Evolutionary conservation across 2,113 vertebrate genomes (phyloP).

Genomic region (Coracopsis vasa): DNA sequence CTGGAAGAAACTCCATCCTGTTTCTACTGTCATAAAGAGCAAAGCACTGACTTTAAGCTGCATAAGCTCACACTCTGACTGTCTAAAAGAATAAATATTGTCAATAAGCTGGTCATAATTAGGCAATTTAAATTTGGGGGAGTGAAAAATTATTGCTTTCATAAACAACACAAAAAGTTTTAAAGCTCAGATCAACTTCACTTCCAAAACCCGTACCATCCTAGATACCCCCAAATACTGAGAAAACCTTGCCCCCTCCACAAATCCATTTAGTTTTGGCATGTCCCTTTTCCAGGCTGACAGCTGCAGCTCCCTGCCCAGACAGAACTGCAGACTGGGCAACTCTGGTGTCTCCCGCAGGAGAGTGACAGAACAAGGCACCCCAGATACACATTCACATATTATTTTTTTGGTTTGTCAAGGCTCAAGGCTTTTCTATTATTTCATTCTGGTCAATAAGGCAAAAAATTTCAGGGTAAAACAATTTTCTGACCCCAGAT

Average conservation of each 20-base stretch:
- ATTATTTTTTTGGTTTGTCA: background rate
- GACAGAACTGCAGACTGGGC: background rate
- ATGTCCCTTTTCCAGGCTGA: background rate
- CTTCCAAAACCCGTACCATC: background rate
- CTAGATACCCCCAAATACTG: background rate
- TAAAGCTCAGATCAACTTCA: background rate
- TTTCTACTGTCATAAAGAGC: background rate
- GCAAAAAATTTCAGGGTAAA: background rate
- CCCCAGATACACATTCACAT: background rate
- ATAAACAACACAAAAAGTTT: background rate
- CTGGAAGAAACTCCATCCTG: background rate
- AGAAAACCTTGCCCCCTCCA: background rate
- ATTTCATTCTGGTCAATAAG: background rate
- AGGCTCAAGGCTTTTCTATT: background rate
- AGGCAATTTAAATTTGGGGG: background rate
- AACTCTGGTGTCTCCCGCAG: background rate
- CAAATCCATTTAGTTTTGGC: background rate
- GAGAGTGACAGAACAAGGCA: background rate
- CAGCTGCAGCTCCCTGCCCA: background rate
- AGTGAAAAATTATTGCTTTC: background rate
- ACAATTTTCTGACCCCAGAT: background rate
- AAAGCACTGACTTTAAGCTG: background rate
- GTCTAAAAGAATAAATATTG: background rate
- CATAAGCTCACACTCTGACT: background rate
- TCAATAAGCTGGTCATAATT: background rate